Base-by-base conservation (phyloP, 2,888 invertebrate species). In the Clepsis dumicolana region DNA sequence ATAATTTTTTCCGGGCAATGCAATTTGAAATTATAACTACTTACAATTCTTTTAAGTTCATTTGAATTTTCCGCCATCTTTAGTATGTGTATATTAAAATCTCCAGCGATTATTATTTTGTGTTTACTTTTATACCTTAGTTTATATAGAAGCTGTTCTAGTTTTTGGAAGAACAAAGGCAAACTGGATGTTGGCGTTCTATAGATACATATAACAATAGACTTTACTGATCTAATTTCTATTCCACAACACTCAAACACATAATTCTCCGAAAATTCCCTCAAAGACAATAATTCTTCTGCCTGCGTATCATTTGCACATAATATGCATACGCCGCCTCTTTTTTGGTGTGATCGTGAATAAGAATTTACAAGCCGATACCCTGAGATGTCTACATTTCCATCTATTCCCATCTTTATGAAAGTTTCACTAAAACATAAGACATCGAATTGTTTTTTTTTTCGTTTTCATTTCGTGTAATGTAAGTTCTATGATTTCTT, bases 191-290 rank as follows among this genome's bases (percentile, higher is more conserved):
- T 38, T 21, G 52, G 35, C n/a, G 29, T 50, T 35, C 52, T 52
- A 25, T 62, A n/a, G n/a, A n/a, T n/a, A n/a, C n/a, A n/a, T n/a
- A n/a, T n/a, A n/a, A n/a, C n/a, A n/a, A n/a, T n/a, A 62, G 2
- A 41, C 21, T 64, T 64, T n/a, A 35, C 14, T 18, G 32, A 44
- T 3, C 14, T 0, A 10, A 57, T 59, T 14, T 65, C 65, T 32
- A 65, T 38, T 8, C 57, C 65, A 24, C 65, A 65, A 18, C 65
- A 65, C 48, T 59, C 59, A 59, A 59, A 65, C 4, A 35, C 18
- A n/a, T 57, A 35, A 29, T 57, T 44, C n/a, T 32, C n/a, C 16
- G 59, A 52, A 0, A 52, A 52, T n/a, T 52, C 52, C 1, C 25
- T 24, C 18, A 41, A 4, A 41, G 18, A 41, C 2, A n/a, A 12